Evolutionary conservation across 1,140 invertebrate species (phyloP).

Genomic region (Antheraea mylitta): DNA sequence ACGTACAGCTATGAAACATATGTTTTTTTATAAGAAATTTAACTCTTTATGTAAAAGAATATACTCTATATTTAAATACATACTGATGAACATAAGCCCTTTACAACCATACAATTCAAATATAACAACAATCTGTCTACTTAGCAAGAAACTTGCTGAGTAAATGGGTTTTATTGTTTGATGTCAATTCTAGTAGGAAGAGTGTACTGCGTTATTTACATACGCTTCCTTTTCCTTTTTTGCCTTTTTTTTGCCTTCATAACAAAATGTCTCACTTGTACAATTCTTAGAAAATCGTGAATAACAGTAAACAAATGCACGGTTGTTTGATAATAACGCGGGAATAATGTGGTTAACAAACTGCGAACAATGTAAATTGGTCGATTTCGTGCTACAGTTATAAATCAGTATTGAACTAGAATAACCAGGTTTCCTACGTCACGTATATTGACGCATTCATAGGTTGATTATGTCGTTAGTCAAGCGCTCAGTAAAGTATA

Average conservation of each 20-base stretch:
- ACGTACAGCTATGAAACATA: too few species aligned
- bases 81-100: too few species aligned
- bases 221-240: too few species aligned
- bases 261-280: background rate
- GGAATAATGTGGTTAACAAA: slow-evolving; percentile 13
- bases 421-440: slow-evolving; percentile 27
- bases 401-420: slow-evolving; percentile 16
- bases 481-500: background rate
- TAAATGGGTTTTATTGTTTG: background rate
- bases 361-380: slow-evolving; percentile 16
- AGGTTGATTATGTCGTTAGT: background rate
- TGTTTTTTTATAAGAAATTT: too few species aligned
- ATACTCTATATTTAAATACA: too few species aligned
- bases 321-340: slow-evolving; percentile 5
- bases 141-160: too few species aligned
- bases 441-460: slow-evolving; percentile 20
- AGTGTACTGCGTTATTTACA: background rate
- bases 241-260: background rate
- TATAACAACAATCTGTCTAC: too few species aligned
- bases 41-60: too few species aligned
- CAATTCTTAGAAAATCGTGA: background rate
- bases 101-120: too few species aligned
- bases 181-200: background rate
- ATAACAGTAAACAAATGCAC: background rate
- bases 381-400: slow-evolving; percentile 15